Conservation (phyloP, 2,113 vertebrate species). For the Marcusenius ussheri region DNA sequence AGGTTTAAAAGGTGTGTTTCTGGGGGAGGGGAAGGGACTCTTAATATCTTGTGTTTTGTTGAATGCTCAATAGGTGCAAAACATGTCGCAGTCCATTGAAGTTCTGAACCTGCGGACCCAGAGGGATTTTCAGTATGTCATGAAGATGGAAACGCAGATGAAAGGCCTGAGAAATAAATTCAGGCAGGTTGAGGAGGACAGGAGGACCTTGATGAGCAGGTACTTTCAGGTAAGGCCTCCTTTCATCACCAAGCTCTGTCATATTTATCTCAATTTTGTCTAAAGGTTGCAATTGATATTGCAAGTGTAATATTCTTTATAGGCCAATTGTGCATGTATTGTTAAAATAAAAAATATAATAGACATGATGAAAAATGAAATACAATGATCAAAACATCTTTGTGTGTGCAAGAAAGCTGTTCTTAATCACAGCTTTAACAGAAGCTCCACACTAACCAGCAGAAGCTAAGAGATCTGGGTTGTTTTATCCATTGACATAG, state of each 20-base stretch:
- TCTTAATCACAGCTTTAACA: not conserved
- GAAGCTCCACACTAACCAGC: not conserved
- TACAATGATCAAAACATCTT: not conserved
- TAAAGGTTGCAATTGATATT: not conserved
- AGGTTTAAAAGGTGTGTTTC: not conserved
- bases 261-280: not conserved
- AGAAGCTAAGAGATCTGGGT: not conserved
- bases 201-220: constrained; percentile 87
- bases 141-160: constrained; percentile 99
- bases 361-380: not conserved
- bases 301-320: not conserved
- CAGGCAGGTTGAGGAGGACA: constrained; percentile 91
- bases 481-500: not conserved
- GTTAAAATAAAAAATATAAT: not conserved
- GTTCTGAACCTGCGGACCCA: constrained; percentile 93
- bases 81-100: constrained; percentile 98
- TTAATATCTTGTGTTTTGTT: constrained; percentile 18
- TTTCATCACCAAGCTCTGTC: not conserved
- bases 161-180: constrained; percentile 93
- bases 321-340: not conserved
- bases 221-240: constrained; percentile 79
- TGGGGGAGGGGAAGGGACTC: not conserved
- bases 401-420: not conserved
- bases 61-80: constrained; percentile 76
- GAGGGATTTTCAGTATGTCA: constrained; percentile 97